phyloP scores from a whole-genome alignment of 2,888 invertebrate species.

The Campoletis raptor region DNA sequence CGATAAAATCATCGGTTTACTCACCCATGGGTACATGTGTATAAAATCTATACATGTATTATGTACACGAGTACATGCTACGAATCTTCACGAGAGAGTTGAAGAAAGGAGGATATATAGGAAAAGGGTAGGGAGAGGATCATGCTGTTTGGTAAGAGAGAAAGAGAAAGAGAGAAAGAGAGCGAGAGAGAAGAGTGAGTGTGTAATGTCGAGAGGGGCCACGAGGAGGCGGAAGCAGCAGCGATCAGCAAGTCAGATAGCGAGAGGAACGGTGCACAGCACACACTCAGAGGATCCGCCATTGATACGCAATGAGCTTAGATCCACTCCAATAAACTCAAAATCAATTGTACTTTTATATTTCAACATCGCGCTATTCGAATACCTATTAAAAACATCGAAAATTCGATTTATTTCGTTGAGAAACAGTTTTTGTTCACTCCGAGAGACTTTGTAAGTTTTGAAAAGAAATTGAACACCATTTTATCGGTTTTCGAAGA shows the following conservation, averaged over 20 bases:
- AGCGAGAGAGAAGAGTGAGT: constrained; percentile 41
- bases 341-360: constrained; percentile 11
- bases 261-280: constrained; percentile 66
- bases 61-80: constrained; percentile 40
- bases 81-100: constrained; percentile 60
- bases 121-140: constrained; percentile 45
- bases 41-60: constrained; percentile 9
- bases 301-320: constrained; percentile 80
- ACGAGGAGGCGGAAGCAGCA: constrained; percentile 70
- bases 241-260: constrained; percentile 76
- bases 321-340: constrained; percentile 50
- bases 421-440: neutral
- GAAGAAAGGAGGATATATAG: constrained; percentile 56
- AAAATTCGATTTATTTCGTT: constrained; percentile 3
- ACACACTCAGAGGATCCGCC: constrained; percentile 77
- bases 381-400: constrained; percentile 25
- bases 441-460: neutral
- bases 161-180: constrained; percentile 23
- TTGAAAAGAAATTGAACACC: neutral
- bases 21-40: constrained; percentile 24
- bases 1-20: constrained; percentile 60
- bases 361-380: constrained; percentile 1
- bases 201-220: constrained; percentile 66
- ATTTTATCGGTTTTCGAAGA: constrained; percentile 19
- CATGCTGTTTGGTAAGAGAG: constrained; percentile 18